A percentile compares a stretch with the other conserved stretches of the same genome.
Conservation (phyloP, 2,113 vertebrate genomes). For the Grantiella picta region DNA sequence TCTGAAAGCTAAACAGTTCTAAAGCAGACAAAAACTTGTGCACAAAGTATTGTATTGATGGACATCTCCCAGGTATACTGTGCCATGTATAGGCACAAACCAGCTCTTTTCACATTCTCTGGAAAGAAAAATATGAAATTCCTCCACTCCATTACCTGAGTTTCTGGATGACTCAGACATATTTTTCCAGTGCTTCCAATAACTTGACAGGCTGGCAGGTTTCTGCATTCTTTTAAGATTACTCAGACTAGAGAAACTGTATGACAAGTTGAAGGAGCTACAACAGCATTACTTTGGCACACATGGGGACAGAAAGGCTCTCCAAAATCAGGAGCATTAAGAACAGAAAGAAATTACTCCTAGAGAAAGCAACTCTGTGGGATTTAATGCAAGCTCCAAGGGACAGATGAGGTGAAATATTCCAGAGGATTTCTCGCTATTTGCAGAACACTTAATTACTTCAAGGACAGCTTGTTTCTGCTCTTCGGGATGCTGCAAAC, state of each 20-base stretch:
- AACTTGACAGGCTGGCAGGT: not conserved
- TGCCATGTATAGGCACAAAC: not conserved
- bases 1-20: not conserved
- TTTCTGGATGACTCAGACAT: not conserved
- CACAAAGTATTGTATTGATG: not conserved
- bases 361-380: not conserved
- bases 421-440: not conserved
- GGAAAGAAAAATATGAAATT: slow-evolving; percentile 4
- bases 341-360: not conserved
- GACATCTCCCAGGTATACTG: not conserved
- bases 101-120: not conserved
- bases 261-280: not conserved
- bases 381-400: not conserved
- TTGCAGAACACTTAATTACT: not conserved
- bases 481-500: not conserved
- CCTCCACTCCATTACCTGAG: not conserved
- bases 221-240: not conserved
- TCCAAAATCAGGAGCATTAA: not conserved
- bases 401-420: not conserved
- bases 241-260: not conserved
- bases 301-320: not conserved
- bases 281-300: not conserved
- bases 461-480: slow-evolving; percentile 13
- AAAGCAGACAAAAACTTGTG: not conserved
- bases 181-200: not conserved